These are phyloP conservation scores for Microcebus lehilahytsara DNA, from an alignment of 2,113 vertebrate species.

Conservation along the genomic window DNA sequence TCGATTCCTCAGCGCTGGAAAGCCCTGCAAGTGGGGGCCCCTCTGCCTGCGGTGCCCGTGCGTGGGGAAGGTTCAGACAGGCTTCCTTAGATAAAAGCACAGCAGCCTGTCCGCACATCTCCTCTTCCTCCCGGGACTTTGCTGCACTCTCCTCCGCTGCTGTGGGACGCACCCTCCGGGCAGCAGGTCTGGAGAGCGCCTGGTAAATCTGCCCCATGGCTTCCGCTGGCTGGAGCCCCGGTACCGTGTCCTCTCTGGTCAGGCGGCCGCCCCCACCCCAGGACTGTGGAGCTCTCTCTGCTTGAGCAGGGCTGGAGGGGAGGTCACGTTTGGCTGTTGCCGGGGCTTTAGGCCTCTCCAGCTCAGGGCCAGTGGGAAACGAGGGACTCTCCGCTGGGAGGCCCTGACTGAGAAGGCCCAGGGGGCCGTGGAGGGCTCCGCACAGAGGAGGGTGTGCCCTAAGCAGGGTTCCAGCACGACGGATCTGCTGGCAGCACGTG, in stretches of 20 bases:
- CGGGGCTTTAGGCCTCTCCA: neutral
- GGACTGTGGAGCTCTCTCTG: neutral
- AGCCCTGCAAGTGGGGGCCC: neutral
- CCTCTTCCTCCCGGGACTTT: neutral
- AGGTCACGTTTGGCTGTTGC: neutral
- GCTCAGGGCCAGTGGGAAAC: neutral
- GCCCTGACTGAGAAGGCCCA: neutral
- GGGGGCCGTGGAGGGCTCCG: neutral
- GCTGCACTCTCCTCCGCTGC: neutral
- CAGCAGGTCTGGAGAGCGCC: neutral
- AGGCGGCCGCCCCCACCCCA: too few species aligned
- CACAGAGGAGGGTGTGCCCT: neutral
- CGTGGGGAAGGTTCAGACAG: neutral
- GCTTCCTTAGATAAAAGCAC: too few species aligned
- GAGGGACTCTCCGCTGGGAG: too few species aligned
- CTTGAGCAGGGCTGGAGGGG: neutral
- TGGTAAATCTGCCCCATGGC: neutral
- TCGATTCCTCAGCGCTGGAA: neutral
- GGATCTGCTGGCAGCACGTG: neutral
- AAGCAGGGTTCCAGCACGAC: too few species aligned
- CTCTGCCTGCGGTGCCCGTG: too few species aligned
- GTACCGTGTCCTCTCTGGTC: neutral
- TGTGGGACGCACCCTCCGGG: rapidly evolving
- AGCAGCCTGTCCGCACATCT: neutral
- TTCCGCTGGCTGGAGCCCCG: neutral